Conservation (phyloP, 2,888 invertebrate genomes). For the Carpatolechia fugitivella region DNA sequence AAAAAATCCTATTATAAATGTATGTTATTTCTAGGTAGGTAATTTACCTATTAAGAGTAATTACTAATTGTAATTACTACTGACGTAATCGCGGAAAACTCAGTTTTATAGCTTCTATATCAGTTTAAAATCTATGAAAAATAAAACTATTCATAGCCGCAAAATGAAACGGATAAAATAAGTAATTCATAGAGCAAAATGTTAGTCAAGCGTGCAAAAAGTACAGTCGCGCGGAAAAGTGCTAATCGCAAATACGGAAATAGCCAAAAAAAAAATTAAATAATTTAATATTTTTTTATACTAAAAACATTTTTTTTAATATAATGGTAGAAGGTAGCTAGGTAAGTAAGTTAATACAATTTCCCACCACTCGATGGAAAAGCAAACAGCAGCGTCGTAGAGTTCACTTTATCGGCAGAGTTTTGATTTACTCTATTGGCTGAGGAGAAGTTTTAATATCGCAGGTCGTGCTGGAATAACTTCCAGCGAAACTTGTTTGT, state of each 20-base stretch:
- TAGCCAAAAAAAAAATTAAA: no score
- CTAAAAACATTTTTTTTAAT: background rate
- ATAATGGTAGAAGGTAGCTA: background rate
- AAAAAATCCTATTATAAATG: no score
- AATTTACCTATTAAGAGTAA: no score
- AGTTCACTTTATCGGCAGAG: background rate
- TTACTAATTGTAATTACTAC: no score
- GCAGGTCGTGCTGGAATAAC: background rate
- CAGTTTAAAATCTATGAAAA: no score
- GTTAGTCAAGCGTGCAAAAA: background rate
- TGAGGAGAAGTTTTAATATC: constrained; percentile 1
- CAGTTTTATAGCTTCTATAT: no score
- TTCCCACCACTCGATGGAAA: background rate
- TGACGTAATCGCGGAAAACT: no score
- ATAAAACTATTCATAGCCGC: no score
- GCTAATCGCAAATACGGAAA: background rate
- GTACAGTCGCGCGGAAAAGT: constrained; percentile 4
- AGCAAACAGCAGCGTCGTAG: background rate
- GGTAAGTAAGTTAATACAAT: background rate
- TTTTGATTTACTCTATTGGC: constrained; percentile 9
- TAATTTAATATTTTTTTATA: background rate
- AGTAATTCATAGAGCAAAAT: background rate
- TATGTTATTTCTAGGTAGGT: no score
- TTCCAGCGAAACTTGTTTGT: constrained; percentile 15
- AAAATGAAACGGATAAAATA: no score